phyloP scores from a whole-genome alignment of 2,113 vertebrate genomes.

The Tetraodon nigroviridis region DNA sequence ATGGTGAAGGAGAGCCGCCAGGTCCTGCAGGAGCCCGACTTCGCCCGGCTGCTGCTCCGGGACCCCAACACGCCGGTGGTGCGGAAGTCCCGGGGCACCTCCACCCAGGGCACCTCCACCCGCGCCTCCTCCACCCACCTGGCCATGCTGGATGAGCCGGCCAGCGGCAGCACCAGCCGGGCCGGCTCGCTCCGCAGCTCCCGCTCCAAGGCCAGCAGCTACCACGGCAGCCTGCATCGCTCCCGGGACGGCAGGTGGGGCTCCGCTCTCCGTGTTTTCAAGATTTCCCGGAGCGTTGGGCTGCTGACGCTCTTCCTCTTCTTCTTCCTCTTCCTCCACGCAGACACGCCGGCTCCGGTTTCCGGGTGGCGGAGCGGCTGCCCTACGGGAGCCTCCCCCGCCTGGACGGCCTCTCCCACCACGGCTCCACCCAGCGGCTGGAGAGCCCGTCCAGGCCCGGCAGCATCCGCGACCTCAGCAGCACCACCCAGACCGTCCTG shows the following conservation, averaged over 20 bases:
- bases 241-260: conserved; percentile 87
- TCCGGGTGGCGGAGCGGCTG: conserved; percentile 79
- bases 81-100: conserved; percentile 91
- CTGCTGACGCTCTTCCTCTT: background rate
- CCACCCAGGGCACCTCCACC: conserved; percentile 96
- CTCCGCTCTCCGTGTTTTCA: accelerated
- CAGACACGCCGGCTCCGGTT: conserved; percentile 88
- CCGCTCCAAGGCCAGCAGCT: conserved; percentile 93
- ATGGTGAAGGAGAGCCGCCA: conserved; percentile 87
- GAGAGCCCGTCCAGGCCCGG: conserved; percentile 87
- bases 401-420: conserved; percentile 73
- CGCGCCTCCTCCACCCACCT: conserved; percentile 95
- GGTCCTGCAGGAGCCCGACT: conserved; percentile 94
- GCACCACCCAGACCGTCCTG: conserved; percentile 64
- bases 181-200: conserved; percentile 86
- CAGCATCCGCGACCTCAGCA: conserved; percentile 86
- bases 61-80: conserved; percentile 87
- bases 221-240: conserved; percentile 90
- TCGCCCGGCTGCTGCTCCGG: conserved; percentile 88
- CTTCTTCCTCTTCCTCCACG: background rate
- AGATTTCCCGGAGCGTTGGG: background rate
- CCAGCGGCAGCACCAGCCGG: conserved; percentile 74
- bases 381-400: conserved; percentile 85
- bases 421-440: conserved; percentile 75
- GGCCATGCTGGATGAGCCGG: conserved; percentile 88